Percentiles rank a stretch among this genome's conserved stretches.
Evolutionary conservation across 2,888 invertebrate species (phyloP).

Genomic region (Tiliacea citrago): DNA sequence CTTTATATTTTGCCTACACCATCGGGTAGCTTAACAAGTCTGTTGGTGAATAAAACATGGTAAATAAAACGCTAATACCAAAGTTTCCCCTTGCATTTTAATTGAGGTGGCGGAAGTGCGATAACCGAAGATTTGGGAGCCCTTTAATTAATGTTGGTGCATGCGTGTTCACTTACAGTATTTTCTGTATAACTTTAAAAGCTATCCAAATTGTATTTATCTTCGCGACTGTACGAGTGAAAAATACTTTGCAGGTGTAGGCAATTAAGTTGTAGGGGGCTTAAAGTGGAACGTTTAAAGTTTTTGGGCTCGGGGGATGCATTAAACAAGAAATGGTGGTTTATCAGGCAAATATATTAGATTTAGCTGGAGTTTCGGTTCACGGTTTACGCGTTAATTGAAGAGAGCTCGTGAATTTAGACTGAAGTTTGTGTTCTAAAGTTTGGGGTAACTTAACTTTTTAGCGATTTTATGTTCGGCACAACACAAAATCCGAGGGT

Average conservation of each 20-base stretch:
- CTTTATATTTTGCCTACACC: slow-evolving; percentile 30
- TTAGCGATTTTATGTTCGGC: slow-evolving; percentile 32
- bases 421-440: slow-evolving; percentile 31
- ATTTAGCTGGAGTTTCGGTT: slow-evolving; percentile 53
- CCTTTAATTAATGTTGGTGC: slow-evolving; percentile 89
- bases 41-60: slow-evolving; percentile 72
- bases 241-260: slow-evolving; percentile 65
- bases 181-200: slow-evolving; percentile 78
- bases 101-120: slow-evolving; percentile 87
- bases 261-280: slow-evolving; percentile 67
- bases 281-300: slow-evolving; percentile 58
- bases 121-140: slow-evolving; percentile 88
- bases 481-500: too few relatives aligned
- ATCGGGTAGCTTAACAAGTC: slow-evolving; percentile 57
- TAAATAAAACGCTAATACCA: slow-evolving; percentile 78
- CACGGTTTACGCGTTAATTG: slow-evolving; percentile 63
- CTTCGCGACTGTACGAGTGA: slow-evolving; percentile 62
- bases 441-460: slow-evolving; percentile 40
- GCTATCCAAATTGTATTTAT: slow-evolving; percentile 72
- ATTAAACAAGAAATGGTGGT: slow-evolving; percentile 59
- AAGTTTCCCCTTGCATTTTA: slow-evolving; percentile 87
- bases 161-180: slow-evolving; percentile 83
- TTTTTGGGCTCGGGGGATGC: slow-evolving; percentile 60
- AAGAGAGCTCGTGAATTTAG: slow-evolving; percentile 53
- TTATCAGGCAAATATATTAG: slow-evolving; percentile 63